Conservation (phyloP, 2,888 invertebrate genomes). For the Hemithea aestivaria region DNA sequence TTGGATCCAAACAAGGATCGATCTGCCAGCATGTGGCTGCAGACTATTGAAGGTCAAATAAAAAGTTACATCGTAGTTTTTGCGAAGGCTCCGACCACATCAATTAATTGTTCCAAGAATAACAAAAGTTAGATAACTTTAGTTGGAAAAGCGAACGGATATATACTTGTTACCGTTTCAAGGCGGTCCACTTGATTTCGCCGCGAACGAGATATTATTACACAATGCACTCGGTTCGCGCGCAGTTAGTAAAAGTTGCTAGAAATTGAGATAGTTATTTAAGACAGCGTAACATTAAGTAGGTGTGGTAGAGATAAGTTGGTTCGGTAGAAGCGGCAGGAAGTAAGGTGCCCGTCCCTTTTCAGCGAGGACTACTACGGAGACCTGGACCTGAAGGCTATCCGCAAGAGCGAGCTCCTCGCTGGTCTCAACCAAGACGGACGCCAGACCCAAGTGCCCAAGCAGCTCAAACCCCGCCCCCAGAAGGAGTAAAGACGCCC, state of each 20-base stretch:
- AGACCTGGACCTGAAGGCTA: slow-evolving; percentile 95
- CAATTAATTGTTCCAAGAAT: slow-evolving; percentile 37
- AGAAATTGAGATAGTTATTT: slow-evolving; percentile 55
- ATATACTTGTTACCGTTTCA: slow-evolving; percentile 64
- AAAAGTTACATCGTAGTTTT: slow-evolving; percentile 37
- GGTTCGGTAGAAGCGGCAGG: slow-evolving; percentile 55
- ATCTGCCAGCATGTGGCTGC: slow-evolving; percentile 9
- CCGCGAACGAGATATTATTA: slow-evolving; percentile 59
- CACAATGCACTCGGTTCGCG: slow-evolving; percentile 58
- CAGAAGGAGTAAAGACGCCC: slow-evolving; percentile 69
- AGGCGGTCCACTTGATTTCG: slow-evolving; percentile 66
- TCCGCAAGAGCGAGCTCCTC: slow-evolving; percentile 95
- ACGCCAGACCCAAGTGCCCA: slow-evolving; percentile 53
- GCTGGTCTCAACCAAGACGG: slow-evolving; percentile 85
- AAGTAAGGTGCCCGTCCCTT: slow-evolving; percentile 73
- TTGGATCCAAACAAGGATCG: slow-evolving; percentile 10
- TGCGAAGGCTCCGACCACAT: slow-evolving; percentile 38
- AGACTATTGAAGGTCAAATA: slow-evolving; percentile 42
- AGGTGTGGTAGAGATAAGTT: slow-evolving; percentile 39
- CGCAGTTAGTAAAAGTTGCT: slow-evolving; percentile 61
- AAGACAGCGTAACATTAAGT: slow-evolving; percentile 37
- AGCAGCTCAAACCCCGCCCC: slow-evolving; percentile 78
- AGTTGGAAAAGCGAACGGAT: slow-evolving; percentile 63
- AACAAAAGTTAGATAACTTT: slow-evolving; percentile 54
- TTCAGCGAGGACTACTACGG: slow-evolving; percentile 98